phyloP scores from a whole-genome alignment of 1,140 invertebrate species.

The Penaeus japonicus region DNA sequence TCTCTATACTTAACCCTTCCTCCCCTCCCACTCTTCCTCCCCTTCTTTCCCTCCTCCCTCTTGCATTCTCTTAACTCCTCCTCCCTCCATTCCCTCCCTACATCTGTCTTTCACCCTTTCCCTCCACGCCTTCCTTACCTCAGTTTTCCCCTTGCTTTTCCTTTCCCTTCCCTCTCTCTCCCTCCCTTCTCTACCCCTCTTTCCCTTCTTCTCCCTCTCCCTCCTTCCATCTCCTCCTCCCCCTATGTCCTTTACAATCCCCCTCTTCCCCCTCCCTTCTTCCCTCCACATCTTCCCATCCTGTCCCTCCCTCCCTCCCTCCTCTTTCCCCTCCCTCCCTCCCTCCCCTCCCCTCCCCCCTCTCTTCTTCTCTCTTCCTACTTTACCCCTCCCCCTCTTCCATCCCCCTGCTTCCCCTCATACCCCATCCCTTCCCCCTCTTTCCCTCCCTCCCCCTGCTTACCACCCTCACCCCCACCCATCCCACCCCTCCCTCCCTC shows the following conservation, averaged over 20 bases:
- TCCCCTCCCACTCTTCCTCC: not conserved
- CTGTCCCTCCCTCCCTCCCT: not conserved
- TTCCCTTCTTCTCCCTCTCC: not conserved
- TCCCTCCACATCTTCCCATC: not conserved
- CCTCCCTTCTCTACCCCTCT: not conserved
- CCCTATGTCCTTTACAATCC: not conserved
- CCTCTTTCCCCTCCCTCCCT: not conserved
- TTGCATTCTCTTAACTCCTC: not conserved
- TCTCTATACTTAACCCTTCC: not conserved
- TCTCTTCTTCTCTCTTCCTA: not conserved
- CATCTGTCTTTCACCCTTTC: not conserved
- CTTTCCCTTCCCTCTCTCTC: too few species aligned
- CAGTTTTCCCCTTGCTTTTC: too few species aligned
- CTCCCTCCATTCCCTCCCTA: not conserved
- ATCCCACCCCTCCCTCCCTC: not conserved
- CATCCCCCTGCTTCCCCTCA: not conserved
- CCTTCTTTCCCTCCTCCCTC: not conserved
- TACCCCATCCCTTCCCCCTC: not conserved
- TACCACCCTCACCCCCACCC: not conserved
- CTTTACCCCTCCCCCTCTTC: not conserved
- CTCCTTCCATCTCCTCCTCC: not conserved
- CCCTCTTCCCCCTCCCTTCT: not conserved
- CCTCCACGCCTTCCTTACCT: not conserved
- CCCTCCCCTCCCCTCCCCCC: not conserved
- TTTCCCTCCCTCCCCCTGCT: too few species aligned